Evolutionary conservation across 2,113 vertebrate genomes (phyloP).

Genomic region (Prochilodus magdalenae): DNA sequence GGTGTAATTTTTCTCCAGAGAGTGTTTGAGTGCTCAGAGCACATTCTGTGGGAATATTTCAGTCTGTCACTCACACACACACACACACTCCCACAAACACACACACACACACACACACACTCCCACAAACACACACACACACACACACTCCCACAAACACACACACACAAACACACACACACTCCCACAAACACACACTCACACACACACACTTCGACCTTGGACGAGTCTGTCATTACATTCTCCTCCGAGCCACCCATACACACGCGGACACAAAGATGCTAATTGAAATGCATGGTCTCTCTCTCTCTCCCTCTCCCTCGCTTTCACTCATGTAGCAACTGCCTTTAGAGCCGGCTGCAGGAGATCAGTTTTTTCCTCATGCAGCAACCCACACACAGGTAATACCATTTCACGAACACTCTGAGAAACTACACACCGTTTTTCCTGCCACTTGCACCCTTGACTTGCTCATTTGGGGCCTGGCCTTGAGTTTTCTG

Average conservation of each 20-base stretch:
- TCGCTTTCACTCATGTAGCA: neutral
- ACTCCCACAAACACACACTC: neutral
- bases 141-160: neutral
- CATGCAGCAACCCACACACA: neutral
- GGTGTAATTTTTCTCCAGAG: neutral
- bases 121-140: neutral
- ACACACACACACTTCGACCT: neutral
- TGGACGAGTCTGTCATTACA: no score
- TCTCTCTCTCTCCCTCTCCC: neutral
- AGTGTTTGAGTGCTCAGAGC: conserved; percentile 4
- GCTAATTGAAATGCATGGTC: conserved; percentile 20
- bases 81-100: no score
- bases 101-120: neutral
- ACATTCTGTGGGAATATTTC: conserved; percentile 20
- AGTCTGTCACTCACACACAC: neutral
- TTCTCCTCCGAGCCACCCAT: neutral
- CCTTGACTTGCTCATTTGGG: neutral
- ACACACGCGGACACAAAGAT: conserved; percentile 20
- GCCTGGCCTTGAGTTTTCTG: no score
- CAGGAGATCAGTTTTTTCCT: neutral
- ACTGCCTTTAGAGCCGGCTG: conserved; percentile 3
- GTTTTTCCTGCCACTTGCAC: neutral
- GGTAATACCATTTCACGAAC: neutral
- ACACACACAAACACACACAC: neutral
- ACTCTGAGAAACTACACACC: neutral